Percentiles rank a stretch among this genome's conserved stretches.
Conservation (phyloP, 2,888 invertebrate species). For the Cenopis cana region DNA sequence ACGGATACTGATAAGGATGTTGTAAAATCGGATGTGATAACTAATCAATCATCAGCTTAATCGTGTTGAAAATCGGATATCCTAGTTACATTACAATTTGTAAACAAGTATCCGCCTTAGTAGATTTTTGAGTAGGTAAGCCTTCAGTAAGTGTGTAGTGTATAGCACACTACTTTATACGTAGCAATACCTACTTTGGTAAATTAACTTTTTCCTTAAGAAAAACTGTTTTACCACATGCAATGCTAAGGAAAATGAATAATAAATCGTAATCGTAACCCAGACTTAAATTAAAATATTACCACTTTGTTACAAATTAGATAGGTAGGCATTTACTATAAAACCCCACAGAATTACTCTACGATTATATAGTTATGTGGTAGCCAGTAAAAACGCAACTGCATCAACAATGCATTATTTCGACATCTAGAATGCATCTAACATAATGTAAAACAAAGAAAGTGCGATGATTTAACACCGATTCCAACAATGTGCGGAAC, state of each 20-base stretch:
- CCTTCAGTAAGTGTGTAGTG: no score
- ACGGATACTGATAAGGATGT: slow-evolving; percentile 24
- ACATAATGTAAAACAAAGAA: slow-evolving; percentile 53
- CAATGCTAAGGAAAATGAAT: no score
- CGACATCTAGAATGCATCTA: slow-evolving; percentile 54
- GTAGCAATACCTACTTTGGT: neutral
- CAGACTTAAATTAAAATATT: neutral
- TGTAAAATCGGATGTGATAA: slow-evolving; percentile 15
- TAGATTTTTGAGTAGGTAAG: no score
- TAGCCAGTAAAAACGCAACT: slow-evolving; percentile 50
- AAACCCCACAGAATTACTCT: neutral
- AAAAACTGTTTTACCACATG: no score
- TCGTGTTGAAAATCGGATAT: slow-evolving; percentile 12
- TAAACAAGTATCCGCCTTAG: no score
- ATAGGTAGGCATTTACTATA: no score
- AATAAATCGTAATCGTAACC: neutral
- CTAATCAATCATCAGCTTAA: neutral
- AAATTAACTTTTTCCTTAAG: neutral
- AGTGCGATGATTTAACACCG: slow-evolving; percentile 50
- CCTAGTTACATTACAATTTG: neutral
- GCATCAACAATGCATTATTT: slow-evolving; percentile 53
- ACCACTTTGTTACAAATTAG: neutral
- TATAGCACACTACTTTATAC: no score
- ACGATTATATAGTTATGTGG: neutral
- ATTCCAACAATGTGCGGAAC: slow-evolving; percentile 67